Evolutionary conservation across 2,113 vertebrate genomes (phyloP).

Genomic region (Pachycephala philippinensis): DNA sequence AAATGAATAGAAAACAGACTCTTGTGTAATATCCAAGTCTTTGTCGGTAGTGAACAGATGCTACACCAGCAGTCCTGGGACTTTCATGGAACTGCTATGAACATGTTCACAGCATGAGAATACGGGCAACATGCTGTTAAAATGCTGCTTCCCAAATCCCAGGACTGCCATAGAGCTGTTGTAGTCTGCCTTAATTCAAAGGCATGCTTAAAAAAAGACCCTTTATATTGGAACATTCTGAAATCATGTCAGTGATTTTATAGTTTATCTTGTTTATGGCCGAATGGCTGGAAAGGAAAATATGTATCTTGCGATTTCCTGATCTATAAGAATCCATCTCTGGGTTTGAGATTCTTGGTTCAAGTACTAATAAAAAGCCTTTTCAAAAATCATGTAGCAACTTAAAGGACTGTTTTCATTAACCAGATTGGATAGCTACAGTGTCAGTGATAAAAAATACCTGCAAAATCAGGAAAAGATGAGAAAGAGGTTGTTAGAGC

Average conservation of each 20-base stretch:
- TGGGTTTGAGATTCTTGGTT: not conserved
- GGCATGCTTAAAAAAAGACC: not conserved
- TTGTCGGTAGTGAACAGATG: slow-evolving; percentile 67
- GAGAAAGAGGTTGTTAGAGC: not conserved
- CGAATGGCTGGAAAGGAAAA: not conserved
- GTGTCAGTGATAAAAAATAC: not conserved
- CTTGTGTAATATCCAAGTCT: slow-evolving; percentile 26
- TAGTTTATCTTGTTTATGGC: not conserved
- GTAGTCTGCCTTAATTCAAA: not conserved
- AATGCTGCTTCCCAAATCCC: slow-evolving; percentile 7
- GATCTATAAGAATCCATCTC: not conserved
- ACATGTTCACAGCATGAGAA: slow-evolving; percentile 63
- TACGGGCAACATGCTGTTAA: slow-evolving; percentile 31
- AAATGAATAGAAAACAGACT: not conserved
- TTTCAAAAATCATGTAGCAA: not conserved
- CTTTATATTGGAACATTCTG: not conserved
- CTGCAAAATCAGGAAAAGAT: not conserved
- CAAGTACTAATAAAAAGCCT: not conserved
- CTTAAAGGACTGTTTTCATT: not conserved
- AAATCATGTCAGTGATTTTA: not conserved
- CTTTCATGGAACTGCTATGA: slow-evolving; percentile 51
- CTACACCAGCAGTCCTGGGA: slow-evolving; percentile 63
- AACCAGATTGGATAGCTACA: not conserved
- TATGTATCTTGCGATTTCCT: not conserved
- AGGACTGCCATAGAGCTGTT: not conserved